phyloP scores from a whole-genome alignment of 2,888 invertebrate species.

The Julus scanicus region DNA sequence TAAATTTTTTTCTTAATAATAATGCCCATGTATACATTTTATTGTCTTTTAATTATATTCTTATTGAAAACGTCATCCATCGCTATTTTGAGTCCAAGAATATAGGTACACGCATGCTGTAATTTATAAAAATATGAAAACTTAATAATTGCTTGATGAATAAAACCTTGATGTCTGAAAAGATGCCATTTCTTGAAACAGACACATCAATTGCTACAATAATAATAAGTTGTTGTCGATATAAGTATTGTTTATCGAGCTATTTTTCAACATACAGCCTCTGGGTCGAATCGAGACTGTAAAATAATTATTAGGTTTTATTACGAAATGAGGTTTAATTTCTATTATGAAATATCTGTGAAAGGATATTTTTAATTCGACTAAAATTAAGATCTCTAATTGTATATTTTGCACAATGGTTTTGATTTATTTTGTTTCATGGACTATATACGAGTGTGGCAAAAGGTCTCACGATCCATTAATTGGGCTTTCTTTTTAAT shows the following conservation, averaged over 20 bases:
- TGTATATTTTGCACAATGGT: background rate
- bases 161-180: background rate
- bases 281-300: background rate
- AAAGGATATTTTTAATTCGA: background rate
- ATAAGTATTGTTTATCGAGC: background rate
- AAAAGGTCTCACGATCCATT: background rate
- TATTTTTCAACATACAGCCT: background rate
- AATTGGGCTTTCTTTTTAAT: slow-evolving; percentile 35
- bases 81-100: background rate
- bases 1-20: background rate
- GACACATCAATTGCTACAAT: slow-evolving; percentile 9
- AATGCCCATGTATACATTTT: background rate
- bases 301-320: background rate
- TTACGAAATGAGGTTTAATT: background rate
- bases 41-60: slow-evolving; percentile 5
- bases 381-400: background rate
- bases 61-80: background rate
- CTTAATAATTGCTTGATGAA: background rate
- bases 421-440: background rate
- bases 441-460: background rate
- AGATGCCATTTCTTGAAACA: background rate
- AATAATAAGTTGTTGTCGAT: background rate
- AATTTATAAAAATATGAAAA: slow-evolving; percentile 36
- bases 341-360: background rate
- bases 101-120: background rate